Evolutionary conservation across 2,888 invertebrate genomes (phyloP), one percentile per base, ranked within the genome.

Genomic region (Drepana falcataria): DNA sequence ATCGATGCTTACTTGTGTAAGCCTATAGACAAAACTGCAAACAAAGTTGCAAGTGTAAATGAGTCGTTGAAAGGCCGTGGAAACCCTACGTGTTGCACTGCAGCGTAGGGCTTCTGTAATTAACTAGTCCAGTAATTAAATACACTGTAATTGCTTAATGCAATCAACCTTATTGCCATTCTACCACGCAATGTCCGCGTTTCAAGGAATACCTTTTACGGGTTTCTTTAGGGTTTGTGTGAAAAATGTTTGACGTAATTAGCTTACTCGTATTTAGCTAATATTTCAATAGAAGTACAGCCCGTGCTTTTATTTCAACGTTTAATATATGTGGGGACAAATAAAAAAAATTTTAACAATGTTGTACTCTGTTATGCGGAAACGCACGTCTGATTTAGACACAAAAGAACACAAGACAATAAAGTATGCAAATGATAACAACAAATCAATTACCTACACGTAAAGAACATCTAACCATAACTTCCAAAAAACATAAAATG

Each of bases 111-210:
- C 83, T 89, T 90, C 90, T 68, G 76, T 88, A 90, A 89, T 90
- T 89, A 89, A 87, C 87, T 77, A 73, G 76, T 74, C 69, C 74
- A 69, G 82, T 89, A 88, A 90, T 90, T 89, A 90, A 87, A 87
- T 89, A 87, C 85, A 75, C 68, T 79, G 79, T 87, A 85, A 89
- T 87, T 89, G 86, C 80, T 85, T 87, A 86, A 87, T 87, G 84
- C 85, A 87, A 83, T 83, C 85, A 84, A 77, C 72, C 66, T 68
- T 51, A 51, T 51, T 33, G 65, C 61, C 64, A 61, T 63, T 64
- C 60, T 65, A 61, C 60, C 73, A 72, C 66, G 72, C 70, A 57
- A 65, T 59, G 59, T 51, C 53, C 49, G 57, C 57, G 54, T 58
- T 52, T 57, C 60, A 55, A 55, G 64, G 59, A 64, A 44, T 9